Conservation (phyloP, 1,140 invertebrate species). For the Drosophila funebris region DNA sequence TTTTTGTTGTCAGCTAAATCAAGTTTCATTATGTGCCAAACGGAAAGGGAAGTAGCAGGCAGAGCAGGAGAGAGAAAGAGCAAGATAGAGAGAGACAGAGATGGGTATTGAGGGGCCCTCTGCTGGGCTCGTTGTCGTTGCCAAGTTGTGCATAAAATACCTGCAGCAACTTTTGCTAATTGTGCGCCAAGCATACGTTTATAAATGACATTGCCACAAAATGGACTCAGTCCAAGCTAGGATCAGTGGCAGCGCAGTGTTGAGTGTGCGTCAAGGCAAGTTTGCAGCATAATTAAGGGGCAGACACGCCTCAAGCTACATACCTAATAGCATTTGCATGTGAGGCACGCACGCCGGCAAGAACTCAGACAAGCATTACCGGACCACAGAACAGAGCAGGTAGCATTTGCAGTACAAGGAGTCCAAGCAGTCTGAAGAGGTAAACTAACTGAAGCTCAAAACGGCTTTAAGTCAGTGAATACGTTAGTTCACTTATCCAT, state of each 20-base stretch:
- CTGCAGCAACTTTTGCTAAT: conserved; percentile 76
- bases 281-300: conserved; percentile 75
- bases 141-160: conserved; percentile 66
- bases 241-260: conserved; percentile 6
- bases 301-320: conserved; percentile 54
- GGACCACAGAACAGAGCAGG: conserved; percentile 21
- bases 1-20: conserved; percentile 81
- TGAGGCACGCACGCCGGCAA: conserved; percentile 55
- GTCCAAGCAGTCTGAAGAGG: background rate
- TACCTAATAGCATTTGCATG: conserved; percentile 66
- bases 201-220: conserved; percentile 50
- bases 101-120: background rate
- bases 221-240: conserved; percentile 29
- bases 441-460: conserved; percentile 2
- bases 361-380: conserved; percentile 26
- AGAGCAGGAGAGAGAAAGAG: conserved; percentile 1
- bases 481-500: conserved; percentile 22
- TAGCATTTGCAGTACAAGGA: background rate
- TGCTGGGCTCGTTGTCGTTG: conserved; percentile 11
- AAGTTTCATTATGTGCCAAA: conserved; percentile 77
- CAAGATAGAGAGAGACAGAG: background rate
- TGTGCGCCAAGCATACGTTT: conserved; percentile 61
- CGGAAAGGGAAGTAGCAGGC: conserved; percentile 11
- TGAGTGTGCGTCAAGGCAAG: conserved; percentile 45
- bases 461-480: conserved; percentile 8